phyloP scores from a whole-genome alignment of 2,888 invertebrate species.

The Orthosia gracilis region DNA sequence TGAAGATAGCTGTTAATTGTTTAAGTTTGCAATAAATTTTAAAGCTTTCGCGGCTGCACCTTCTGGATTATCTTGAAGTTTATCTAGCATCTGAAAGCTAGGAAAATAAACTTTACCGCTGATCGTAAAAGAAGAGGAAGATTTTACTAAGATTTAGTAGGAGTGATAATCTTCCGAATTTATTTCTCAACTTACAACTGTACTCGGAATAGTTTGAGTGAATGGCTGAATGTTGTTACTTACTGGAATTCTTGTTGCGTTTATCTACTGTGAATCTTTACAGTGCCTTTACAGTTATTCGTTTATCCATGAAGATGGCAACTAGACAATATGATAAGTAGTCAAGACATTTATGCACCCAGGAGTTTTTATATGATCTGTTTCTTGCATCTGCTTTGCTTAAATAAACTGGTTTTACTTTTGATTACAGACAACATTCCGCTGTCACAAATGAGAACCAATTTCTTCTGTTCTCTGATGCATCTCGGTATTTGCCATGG shows the following conservation, averaged over 20 bases:
- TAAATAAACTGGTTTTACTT: not conserved
- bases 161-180: constrained; percentile 63
- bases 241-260: constrained; percentile 52
- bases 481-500: not conserved
- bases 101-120: constrained; percentile 59
- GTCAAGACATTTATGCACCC: constrained; percentile 12
- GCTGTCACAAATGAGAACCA: not conserved
- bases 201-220: constrained; percentile 49
- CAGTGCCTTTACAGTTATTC: constrained; percentile 45
- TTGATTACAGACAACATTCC: constrained; percentile 9
- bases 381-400: not conserved
- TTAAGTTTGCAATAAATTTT: constrained; percentile 64
- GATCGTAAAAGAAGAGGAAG: constrained; percentile 61
- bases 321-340: constrained; percentile 32
- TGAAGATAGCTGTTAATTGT: constrained; percentile 76
- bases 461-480: not conserved
- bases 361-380: constrained; percentile 7
- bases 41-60: constrained; percentile 51
- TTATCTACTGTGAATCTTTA: constrained; percentile 52
- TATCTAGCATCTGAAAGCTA: constrained; percentile 53
- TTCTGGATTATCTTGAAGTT: constrained; percentile 57
- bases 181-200: constrained; percentile 61
- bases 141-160: constrained; percentile 62
- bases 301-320: constrained; percentile 44
- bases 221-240: constrained; percentile 48